These are phyloP conservation scores for Camelus dromedarius DNA, from an alignment of 2,113 vertebrate genomes.

Conservation along the genomic window DNA sequence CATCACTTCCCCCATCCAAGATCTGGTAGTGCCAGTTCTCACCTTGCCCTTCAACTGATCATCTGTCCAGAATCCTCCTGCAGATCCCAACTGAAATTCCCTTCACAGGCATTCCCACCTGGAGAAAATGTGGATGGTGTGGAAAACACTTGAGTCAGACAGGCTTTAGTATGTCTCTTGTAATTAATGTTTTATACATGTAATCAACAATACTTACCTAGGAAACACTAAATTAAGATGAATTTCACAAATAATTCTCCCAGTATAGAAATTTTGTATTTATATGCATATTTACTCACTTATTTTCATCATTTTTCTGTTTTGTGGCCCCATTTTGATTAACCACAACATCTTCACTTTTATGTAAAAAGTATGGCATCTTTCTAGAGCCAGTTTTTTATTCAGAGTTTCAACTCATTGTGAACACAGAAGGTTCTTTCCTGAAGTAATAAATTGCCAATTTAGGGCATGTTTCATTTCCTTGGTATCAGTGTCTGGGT, in stretches of 20 bases:
- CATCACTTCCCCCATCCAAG: not conserved
- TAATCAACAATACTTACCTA: not conserved
- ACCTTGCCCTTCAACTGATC: accelerated
- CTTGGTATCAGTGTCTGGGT: constrained; percentile 15
- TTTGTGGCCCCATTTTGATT: not conserved
- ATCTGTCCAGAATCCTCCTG: not conserved
- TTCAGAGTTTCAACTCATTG: constrained; percentile 12
- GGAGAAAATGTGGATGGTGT: not conserved
- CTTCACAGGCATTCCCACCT: not conserved
- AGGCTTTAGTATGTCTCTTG: not conserved
- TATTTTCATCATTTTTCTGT: not conserved
- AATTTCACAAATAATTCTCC: not conserved
- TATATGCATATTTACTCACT: not conserved
- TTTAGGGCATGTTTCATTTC: constrained; percentile 49
- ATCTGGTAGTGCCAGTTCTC: not conserved
- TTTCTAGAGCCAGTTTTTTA: not conserved
- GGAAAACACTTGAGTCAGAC: accelerated
- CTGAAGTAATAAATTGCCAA: constrained; percentile 41
- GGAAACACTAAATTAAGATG: not conserved
- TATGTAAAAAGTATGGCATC: not conserved
- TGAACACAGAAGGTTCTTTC: not conserved
- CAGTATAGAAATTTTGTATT: not conserved
- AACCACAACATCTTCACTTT: not conserved
- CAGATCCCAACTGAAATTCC: not conserved
- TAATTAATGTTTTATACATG: not conserved